Conservation (phyloP, 2,797 vertebrate genomes). For the Streptopelia turtur region DNA sequence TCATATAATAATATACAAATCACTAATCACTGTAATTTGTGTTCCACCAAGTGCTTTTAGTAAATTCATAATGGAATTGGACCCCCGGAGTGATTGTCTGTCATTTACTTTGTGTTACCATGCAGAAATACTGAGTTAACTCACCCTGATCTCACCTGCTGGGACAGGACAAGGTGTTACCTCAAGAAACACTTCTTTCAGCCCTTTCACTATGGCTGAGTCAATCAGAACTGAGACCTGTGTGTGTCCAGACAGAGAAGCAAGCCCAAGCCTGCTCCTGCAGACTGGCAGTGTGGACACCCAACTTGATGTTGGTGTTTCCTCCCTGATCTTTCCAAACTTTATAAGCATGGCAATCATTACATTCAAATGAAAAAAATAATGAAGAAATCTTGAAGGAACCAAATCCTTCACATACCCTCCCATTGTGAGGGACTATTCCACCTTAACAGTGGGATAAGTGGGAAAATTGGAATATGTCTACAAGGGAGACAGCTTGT, state of each 20-base stretch:
- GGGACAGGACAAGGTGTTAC: no score
- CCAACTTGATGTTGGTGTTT: neutral
- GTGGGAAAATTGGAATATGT: neutral
- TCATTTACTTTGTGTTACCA: no score
- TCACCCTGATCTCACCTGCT: no score
- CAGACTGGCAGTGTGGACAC: neutral
- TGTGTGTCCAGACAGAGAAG: neutral
- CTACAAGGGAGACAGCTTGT: neutral
- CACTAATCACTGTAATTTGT: no score
- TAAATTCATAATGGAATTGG: no score
- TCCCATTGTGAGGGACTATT: neutral
- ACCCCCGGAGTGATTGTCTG: no score
- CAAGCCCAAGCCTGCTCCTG: neutral
- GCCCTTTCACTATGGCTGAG: neutral
- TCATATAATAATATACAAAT: no score
- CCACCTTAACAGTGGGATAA: neutral
- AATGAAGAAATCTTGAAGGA: neutral
- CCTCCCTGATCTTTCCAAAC: neutral
- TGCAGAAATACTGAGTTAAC: no score
- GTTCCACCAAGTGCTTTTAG: no score
- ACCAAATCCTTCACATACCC: neutral
- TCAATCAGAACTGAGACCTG: neutral
- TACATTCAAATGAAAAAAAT: neutral
- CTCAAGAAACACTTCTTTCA: neutral
- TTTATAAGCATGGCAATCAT: neutral